phyloP scores from a whole-genome alignment of 2,113 vertebrate genomes.

The Brachyhypopomus gauderio region DNA sequence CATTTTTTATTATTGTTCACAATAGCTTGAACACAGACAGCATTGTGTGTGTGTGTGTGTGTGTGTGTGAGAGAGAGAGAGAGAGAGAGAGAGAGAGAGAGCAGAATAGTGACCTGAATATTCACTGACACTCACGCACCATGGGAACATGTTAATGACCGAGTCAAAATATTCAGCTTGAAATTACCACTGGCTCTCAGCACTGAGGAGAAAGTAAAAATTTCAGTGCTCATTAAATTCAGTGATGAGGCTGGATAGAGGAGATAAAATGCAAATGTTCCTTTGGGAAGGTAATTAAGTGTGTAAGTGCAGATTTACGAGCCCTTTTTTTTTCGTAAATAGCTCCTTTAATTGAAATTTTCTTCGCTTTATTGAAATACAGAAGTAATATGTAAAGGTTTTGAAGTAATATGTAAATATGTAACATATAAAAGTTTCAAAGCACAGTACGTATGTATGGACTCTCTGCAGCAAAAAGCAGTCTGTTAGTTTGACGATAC shows the following conservation, averaged over 20 bases:
- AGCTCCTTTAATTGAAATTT: too few relatives aligned
- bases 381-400: too few relatives aligned
- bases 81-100: too few relatives aligned
- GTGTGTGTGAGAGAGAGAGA: not conserved
- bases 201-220: constrained; percentile 4
- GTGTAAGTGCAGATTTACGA: not conserved
- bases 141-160: constrained; percentile 38
- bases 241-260: not conserved
- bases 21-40: too few relatives aligned
- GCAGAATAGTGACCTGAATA: constrained; percentile 3
- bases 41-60: too few relatives aligned
- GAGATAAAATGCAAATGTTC: not conserved
- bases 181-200: constrained; percentile 18
- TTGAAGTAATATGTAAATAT: too few relatives aligned
- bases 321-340: not conserved
- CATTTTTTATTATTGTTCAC: too few relatives aligned
- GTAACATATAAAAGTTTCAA: too few relatives aligned
- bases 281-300: constrained; percentile 9
- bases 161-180: constrained; percentile 29
- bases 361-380: too few relatives aligned
- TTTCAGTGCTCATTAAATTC: constrained; percentile 16
- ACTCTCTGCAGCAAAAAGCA: too few relatives aligned
- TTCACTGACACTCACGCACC: constrained; percentile 10
- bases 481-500: too few relatives aligned
- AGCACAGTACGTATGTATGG: too few relatives aligned